Evolutionary conservation across 1,140 invertebrate genomes (phyloP).

Genomic region (Drosophila ficusphila): DNA sequence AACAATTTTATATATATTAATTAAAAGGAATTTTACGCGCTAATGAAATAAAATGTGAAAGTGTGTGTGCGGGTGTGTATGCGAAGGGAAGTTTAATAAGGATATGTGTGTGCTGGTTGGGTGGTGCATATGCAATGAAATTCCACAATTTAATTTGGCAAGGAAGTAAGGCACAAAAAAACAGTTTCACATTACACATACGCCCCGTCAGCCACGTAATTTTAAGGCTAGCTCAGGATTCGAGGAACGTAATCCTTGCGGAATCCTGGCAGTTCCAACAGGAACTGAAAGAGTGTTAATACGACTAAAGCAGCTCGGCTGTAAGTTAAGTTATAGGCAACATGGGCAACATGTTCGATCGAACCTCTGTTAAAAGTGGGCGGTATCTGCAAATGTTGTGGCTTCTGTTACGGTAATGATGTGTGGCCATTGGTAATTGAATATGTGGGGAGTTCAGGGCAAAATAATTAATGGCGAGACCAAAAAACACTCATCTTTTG

Average conservation of each 20-base stretch:
- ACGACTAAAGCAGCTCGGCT: neutral
- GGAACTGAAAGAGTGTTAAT: conserved; percentile 34
- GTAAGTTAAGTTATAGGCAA: neutral
- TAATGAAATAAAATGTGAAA: conserved; percentile 74
- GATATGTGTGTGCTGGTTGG: neutral
- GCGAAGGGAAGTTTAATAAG: conserved; percentile 24
- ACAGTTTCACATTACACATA: conserved; percentile 26
- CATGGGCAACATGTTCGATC: conserved; percentile 9
- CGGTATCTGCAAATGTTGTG: conserved; percentile 2
- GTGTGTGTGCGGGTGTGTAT: conserved; percentile 21
- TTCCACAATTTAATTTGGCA: conserved; percentile 42
- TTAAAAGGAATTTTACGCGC: conserved; percentile 78
- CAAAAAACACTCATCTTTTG: neutral
- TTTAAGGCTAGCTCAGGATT: neutral
- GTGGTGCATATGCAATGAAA: conserved; percentile 41
- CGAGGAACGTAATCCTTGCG: conserved; percentile 8
- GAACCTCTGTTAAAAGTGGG: conserved; percentile 33
- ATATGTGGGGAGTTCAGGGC: conserved; percentile 24
- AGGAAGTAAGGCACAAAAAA: conserved; percentile 6
- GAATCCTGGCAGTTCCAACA: conserved; percentile 13
- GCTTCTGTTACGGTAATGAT: conserved; percentile 18
- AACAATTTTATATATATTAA: conserved; percentile 75
- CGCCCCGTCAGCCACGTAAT: conserved; percentile 6
- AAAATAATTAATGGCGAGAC: conserved; percentile 30
- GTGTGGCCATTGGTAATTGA: conserved; percentile 48